These are phyloP conservation scores for Podarcis cretensis DNA, from an alignment of 2,113 vertebrate genomes.

Conservation along the genomic window DNA sequence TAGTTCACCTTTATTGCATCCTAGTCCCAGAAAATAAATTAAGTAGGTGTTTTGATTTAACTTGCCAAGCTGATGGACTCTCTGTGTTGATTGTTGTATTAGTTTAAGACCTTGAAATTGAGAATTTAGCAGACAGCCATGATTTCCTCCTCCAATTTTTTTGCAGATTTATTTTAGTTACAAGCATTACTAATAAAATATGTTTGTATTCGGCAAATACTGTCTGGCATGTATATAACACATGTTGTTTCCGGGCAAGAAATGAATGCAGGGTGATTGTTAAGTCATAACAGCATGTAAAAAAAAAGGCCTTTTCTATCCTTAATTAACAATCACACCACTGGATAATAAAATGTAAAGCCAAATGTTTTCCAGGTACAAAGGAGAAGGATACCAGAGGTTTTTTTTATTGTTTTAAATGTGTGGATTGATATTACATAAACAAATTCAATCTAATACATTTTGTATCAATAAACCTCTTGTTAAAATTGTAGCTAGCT, in stretches of 20 bases:
- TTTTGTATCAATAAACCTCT: neutral
- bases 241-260: constrained; percentile 25
- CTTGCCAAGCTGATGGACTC: neutral
- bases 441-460: too few relatives aligned
- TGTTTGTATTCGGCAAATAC: neutral
- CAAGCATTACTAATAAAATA: neutral
- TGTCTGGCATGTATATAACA: neutral
- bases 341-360: neutral
- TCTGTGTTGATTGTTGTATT: constrained; percentile 1
- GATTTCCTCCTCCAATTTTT: constrained; percentile 11
- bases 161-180: neutral
- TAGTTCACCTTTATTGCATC: neutral
- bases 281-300: neutral
- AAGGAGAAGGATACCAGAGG: neutral
- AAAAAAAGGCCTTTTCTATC: neutral
- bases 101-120: neutral
- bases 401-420: neutral
- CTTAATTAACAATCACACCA: neutral
- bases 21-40: constrained; percentile 19
- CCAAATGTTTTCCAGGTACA: neutral
- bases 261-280: neutral
- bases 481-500: neutral
- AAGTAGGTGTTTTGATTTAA: neutral
- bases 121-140: neutral
- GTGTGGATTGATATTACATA: neutral